These are phyloP conservation scores for Scaptomyza flava DNA, from an alignment of 2,888 invertebrate genomes.

Conservation along the genomic window DNA sequence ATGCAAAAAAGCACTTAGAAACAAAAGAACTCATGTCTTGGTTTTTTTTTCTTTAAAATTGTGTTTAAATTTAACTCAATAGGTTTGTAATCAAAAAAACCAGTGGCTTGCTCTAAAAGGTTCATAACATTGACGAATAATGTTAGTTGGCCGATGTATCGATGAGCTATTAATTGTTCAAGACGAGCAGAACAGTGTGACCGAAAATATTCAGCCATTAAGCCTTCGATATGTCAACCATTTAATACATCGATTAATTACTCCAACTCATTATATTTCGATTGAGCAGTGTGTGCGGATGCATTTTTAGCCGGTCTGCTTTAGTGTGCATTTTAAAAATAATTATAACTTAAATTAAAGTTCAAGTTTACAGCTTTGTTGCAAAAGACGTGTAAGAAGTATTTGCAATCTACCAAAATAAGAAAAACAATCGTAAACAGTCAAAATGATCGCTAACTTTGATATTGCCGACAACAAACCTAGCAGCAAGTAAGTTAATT, in stretches of 20 bases:
- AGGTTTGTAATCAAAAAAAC: not conserved
- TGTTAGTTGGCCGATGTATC: not conserved
- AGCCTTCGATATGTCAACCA: slow-evolving; percentile 23
- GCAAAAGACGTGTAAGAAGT: not conserved
- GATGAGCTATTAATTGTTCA: slow-evolving; percentile 19
- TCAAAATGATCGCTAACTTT: slow-evolving; percentile 80
- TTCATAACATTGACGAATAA: not conserved
- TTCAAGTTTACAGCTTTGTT: slow-evolving; percentile 11
- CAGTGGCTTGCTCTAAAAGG: not conserved
- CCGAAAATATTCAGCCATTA: not conserved
- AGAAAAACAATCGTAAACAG: slow-evolving; percentile 22
- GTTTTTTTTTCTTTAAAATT: not conserved
- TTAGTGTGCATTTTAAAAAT: slow-evolving; percentile 39
- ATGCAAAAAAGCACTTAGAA: not conserved
- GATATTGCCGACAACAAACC: slow-evolving; percentile 86
- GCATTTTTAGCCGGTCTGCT: slow-evolving; percentile 51
- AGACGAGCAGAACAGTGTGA: slow-evolving; percentile 26
- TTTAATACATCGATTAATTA: slow-evolving; percentile 40
- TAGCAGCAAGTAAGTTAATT: slow-evolving; percentile 87
- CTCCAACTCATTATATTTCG: slow-evolving; percentile 49
- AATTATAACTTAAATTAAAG: slow-evolving; percentile 18
- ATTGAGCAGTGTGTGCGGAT: slow-evolving; percentile 45
- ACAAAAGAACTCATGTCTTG: not conserved
- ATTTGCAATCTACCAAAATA: slow-evolving; percentile 14
- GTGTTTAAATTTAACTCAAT: not conserved